These are phyloP conservation scores for Chloroceryle inda DNA, from an alignment of 2,797 vertebrate species.

Conservation along the genomic window DNA sequence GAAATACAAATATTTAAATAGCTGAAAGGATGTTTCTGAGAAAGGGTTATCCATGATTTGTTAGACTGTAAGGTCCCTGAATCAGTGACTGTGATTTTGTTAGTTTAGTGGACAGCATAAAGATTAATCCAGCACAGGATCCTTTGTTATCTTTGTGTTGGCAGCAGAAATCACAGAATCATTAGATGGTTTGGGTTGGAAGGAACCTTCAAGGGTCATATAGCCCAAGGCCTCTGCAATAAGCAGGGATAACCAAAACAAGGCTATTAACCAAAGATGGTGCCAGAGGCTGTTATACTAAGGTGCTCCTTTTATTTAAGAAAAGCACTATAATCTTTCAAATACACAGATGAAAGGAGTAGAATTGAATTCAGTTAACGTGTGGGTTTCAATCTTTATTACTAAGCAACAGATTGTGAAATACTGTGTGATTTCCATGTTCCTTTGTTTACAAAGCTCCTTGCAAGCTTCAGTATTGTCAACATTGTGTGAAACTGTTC, in stretches of 20 bases:
- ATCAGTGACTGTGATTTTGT: neutral
- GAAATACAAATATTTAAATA: neutral
- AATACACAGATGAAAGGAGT: neutral
- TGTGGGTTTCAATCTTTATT: neutral
- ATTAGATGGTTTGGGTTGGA: neutral
- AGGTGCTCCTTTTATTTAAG: neutral
- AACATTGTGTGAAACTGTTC: neutral
- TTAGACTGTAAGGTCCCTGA: neutral
- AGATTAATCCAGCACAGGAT: neutral
- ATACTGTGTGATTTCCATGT: neutral
- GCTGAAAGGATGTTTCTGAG: neutral
- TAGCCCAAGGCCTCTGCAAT: neutral
- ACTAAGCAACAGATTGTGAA: neutral
- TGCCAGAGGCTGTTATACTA: neutral
- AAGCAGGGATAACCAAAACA: neutral
- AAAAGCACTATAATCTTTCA: neutral
- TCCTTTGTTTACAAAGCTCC: neutral
- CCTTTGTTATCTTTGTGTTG: neutral
- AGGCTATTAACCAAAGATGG: neutral
- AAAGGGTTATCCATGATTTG: neutral
- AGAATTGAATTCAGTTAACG: neutral
- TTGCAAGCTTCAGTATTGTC: neutral
- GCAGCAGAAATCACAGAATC: neutral
- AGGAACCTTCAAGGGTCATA: neutral
- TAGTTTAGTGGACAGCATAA: neutral